Evolutionary conservation across 2,888 invertebrate genomes (phyloP).

Genomic region (Rhorus exstirpatorius): DNA sequence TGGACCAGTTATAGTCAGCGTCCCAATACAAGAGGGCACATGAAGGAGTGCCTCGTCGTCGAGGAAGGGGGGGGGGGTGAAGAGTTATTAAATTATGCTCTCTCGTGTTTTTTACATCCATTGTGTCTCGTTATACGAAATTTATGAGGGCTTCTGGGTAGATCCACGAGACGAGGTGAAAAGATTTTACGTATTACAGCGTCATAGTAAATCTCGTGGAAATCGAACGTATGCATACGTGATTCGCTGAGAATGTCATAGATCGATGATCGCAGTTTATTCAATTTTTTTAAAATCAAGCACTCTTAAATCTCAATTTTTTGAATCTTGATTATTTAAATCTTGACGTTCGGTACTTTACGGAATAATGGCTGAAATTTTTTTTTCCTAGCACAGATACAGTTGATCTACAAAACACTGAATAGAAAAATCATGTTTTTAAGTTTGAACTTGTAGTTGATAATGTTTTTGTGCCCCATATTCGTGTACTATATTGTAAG

Average conservation of each 20-base stretch:
- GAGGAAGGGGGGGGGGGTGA: not conserved
- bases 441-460: too few species aligned
- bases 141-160: conserved; percentile 48
- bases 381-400: too few species aligned
- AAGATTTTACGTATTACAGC: conserved; percentile 25
- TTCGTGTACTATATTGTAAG: too few species aligned
- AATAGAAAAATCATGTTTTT: too few species aligned
- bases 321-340: too few species aligned
- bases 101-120: conserved; percentile 30
- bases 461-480: too few species aligned
- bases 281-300: too few species aligned
- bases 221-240: conserved; percentile 19
- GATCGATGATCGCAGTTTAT: not conserved
- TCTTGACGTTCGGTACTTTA: too few species aligned
- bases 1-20: conserved; percentile 29
- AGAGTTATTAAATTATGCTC: conserved; percentile 58
- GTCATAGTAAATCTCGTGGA: conserved; percentile 13
- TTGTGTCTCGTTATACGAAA: conserved; percentile 62
- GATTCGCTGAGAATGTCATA: conserved; percentile 1
- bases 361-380: too few species aligned
- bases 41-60: conserved; percentile 54
- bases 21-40: conserved; percentile 21
- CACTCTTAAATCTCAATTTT: too few species aligned
- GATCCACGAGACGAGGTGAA: conserved; percentile 31
- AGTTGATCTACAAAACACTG: too few species aligned